A percentile compares a stretch with the other conserved stretches of the same genome.
These are phyloP conservation scores for Sternotherus odoratus DNA, from an alignment of 2,797 vertebrate genomes.

Conservation along the genomic window DNA sequence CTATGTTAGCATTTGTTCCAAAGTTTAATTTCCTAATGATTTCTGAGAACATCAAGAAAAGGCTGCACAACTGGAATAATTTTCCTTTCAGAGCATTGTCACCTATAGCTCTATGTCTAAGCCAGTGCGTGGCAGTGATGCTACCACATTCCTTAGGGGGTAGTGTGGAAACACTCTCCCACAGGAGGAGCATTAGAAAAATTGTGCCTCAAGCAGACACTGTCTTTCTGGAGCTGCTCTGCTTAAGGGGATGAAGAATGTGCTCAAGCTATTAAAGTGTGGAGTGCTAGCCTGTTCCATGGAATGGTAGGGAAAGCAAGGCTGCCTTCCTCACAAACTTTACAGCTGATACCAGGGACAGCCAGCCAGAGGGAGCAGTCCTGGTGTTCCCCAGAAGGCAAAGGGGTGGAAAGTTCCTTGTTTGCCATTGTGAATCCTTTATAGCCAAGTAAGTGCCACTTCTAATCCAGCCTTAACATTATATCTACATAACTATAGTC, in stretches of 20 bases:
- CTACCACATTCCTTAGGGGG: background rate
- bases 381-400: background rate
- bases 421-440: background rate
- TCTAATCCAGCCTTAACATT: background rate
- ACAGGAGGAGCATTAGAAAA: background rate
- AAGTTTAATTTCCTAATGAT: slow-evolving; percentile 67
- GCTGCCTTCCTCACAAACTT: background rate
- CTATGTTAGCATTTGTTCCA: slow-evolving; percentile 51
- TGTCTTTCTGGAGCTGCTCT: background rate
- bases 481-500: background rate
- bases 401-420: background rate
- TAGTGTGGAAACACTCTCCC: background rate
- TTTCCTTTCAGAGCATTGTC: slow-evolving; percentile 32
- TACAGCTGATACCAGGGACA: background rate
- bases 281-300: background rate
- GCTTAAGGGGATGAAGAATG: background rate
- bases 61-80: slow-evolving; percentile 2
- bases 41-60: slow-evolving; percentile 42
- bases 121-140: background rate
- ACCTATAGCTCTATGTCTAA: background rate
- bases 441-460: background rate
- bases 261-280: background rate
- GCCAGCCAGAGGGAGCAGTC: background rate
- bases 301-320: background rate
- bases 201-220: background rate